phyloP scores from a whole-genome alignment of 2,113 vertebrate genomes.

The Burhinus bistriatus region DNA sequence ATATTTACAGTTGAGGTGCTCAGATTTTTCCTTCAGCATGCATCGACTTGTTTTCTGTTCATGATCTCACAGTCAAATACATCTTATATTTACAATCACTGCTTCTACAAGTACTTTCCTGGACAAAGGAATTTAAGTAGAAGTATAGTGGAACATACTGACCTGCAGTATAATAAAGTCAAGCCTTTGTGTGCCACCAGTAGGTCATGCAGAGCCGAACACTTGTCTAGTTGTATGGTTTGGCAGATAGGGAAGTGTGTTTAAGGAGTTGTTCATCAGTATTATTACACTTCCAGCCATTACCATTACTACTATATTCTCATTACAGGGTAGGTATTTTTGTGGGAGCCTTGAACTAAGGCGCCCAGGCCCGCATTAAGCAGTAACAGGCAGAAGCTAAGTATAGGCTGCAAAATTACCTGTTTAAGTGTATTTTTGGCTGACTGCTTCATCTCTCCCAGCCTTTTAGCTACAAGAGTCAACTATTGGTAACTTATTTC shows the following conservation, averaged over 20 bases:
- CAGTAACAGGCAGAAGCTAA: background rate
- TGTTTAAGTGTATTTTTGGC: background rate
- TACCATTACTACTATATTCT: background rate
- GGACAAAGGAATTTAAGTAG: background rate
- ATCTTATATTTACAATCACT: background rate
- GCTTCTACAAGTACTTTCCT: background rate
- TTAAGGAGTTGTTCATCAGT: background rate
- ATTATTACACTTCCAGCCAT: background rate
- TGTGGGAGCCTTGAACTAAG: background rate
- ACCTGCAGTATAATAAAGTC: background rate
- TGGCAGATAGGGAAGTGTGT: background rate
- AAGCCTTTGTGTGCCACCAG: background rate
- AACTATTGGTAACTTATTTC: background rate
- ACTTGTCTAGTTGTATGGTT: background rate
- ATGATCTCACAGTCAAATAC: background rate
- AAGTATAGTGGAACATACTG: background rate
- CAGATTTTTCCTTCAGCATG: background rate
- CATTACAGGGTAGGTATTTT: background rate
- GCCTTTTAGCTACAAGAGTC: background rate
- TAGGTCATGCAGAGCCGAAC: background rate
- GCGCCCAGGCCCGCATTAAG: rapidly evolving
- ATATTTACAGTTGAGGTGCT: background rate
- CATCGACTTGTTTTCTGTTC: background rate
- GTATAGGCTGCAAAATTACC: background rate
- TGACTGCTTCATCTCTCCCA: background rate